phyloP scores from a whole-genome alignment of 2,888 invertebrate species.

The Drosophila merina region DNA sequence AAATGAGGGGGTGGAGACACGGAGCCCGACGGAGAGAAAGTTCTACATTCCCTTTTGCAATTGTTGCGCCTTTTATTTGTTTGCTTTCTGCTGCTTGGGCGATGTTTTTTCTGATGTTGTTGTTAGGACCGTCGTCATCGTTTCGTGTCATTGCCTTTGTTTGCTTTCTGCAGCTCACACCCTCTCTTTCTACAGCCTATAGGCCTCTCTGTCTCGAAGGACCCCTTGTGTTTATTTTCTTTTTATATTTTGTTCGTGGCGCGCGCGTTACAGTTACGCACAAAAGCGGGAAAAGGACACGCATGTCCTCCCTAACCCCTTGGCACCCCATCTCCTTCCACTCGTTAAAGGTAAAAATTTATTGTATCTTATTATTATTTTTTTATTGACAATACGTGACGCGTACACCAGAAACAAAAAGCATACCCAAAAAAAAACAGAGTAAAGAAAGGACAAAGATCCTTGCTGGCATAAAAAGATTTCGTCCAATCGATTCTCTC shows the following conservation, averaged over 20 bases:
- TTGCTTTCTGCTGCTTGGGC: conserved; percentile 58
- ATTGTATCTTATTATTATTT: conserved; percentile 82
- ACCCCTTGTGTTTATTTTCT: conserved; percentile 71
- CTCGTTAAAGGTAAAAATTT: conserved; percentile 81
- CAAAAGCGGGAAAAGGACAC: conserved; percentile 60
- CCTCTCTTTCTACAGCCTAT: conserved; percentile 12
- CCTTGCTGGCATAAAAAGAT: conserved; percentile 70
- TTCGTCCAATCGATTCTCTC: conserved; percentile 67
- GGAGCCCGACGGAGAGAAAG: conserved; percentile 19
- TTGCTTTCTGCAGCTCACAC: conserved; percentile 61
- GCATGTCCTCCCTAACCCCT: conserved; percentile 46
- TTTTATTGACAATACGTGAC: conserved; percentile 83
- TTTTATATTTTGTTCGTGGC: conserved; percentile 66
- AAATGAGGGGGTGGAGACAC: background rate
- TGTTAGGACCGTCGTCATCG: conserved; percentile 54
- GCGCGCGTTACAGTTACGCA: conserved; percentile 63
- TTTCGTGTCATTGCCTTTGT: conserved; percentile 80
- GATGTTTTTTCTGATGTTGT: conserved; percentile 40
- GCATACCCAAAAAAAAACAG: conserved; percentile 34
- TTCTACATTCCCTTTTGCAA: conserved; percentile 52
- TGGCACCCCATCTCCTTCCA: conserved; percentile 18
- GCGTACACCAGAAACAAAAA: conserved; percentile 68
- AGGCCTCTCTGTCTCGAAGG: background rate
- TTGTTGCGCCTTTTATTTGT: conserved; percentile 80
- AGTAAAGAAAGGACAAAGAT: conserved; percentile 46